Base-by-base conservation (phyloP, 2,797 vertebrate species). In the Leptatherina wallacei region DNA sequence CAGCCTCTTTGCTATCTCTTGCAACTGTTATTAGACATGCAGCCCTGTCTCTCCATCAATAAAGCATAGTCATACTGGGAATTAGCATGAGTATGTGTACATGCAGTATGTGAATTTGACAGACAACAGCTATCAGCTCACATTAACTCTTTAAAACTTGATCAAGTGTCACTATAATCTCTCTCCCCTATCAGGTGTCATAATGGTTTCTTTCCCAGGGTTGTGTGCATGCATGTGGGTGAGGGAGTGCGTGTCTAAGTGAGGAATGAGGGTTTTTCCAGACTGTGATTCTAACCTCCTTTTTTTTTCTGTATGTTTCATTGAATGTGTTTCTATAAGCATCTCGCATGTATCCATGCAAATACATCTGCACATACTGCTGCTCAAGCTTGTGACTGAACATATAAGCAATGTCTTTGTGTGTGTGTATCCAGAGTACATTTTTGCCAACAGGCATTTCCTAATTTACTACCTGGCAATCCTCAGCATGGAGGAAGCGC, bases 381-480 rank as follows among this genome's bases (percentile, higher is more conserved):
- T 54, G 40, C 71, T 44, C 57, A 64, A 51, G 42, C 36, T 40
- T 65, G 36, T 59, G 42, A 68, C 36, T 69, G 32, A 80, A 80
- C 61, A 68, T 51, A 56, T 67, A 69, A 66, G 32, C 38, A 47
- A 51, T 69, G 64, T 66, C 49, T 30, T 36, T 65, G 49, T 59
- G 60, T 40, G 56, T 32, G 24, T 74, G 55, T 5, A 75, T 61
- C 61, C 58, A 79, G 58, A 75, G 70, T 77, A 67, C 73, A 77
- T 70, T 85, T 76, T 87, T 89, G 89, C 89, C 88, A 92, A 93
- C 89, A 88, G 85, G 83, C 87, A 91, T 93, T 87, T 78, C 72
- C 80, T 92, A 91, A 89, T 94, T 93, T 93, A 93, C 80, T 82
- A 87, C 91, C 91, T 92, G 89, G 91, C 89, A 92, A 79, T 86